Conservation (phyloP, 2,888 invertebrate genomes). For the Automeris io region DNA sequence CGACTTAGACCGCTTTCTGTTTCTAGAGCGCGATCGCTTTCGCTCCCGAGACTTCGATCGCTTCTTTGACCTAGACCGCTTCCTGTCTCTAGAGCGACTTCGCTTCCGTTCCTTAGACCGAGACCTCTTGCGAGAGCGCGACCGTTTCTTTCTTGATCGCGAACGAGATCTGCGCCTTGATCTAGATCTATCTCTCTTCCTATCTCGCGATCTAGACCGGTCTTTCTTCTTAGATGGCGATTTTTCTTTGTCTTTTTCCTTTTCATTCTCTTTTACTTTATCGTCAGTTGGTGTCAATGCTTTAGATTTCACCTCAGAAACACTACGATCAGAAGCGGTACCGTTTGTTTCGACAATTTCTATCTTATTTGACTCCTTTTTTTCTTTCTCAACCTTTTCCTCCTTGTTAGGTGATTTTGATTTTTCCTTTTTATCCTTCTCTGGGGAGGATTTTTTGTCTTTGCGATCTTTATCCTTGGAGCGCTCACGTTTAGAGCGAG, state of each 20-base stretch:
- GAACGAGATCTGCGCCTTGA: conserved; percentile 80
- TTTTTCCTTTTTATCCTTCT: conserved; percentile 46
- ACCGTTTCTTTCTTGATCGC: conserved; percentile 65
- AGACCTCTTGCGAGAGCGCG: conserved; percentile 58
- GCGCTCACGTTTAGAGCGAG: conserved; percentile 67
- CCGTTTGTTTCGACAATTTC: conserved; percentile 52
- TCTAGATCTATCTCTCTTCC: conserved; percentile 69
- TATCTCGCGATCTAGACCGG: conserved; percentile 61
- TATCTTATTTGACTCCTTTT: conserved; percentile 43
- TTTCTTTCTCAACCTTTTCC: conserved; percentile 34
- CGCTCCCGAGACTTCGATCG: conserved; percentile 73
- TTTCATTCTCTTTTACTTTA: conserved; percentile 39
- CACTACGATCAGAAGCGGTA: conserved; percentile 37
- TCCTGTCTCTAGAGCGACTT: conserved; percentile 70
- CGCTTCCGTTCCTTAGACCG: conserved; percentile 63
- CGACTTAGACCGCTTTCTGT: conserved; percentile 68
- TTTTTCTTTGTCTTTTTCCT: conserved; percentile 45
- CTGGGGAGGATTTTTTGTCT: conserved; percentile 44
- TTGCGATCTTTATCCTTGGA: conserved; percentile 51
- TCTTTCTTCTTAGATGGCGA: conserved; percentile 65
- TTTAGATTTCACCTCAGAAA: conserved; percentile 44
- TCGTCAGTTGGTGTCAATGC: conserved; percentile 47
- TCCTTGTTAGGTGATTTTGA: conserved; percentile 50
- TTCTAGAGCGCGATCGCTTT: conserved; percentile 63
- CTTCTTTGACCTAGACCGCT: conserved; percentile 76